Evolutionary conservation across 2,888 invertebrate species (phyloP).

Genomic region (Junonia oenone): DNA sequence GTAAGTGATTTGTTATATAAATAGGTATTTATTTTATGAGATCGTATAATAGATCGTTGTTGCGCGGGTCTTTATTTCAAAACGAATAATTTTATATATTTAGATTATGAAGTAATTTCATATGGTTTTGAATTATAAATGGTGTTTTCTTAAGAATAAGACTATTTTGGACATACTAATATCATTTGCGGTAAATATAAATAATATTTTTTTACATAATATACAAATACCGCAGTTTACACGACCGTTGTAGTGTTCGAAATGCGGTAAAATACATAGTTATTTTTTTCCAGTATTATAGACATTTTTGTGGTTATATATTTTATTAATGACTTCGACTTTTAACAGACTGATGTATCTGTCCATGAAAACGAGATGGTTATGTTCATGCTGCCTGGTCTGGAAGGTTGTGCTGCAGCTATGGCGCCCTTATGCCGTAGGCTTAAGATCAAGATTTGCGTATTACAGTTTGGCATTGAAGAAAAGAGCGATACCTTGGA

Average conservation of each 20-base stretch:
- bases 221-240: no score
- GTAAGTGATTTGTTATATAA: conserved; percentile 41
- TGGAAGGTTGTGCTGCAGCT: conserved; percentile 82
- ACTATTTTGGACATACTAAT: no score
- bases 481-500: conserved; percentile 58
- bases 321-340: neutral
- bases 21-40: conserved; percentile 19
- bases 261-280: no score
- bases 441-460: conserved; percentile 71
- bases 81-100: neutral
- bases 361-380: conserved; percentile 65
- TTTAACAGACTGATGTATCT: conserved; percentile 58
- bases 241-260: no score
- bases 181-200: no score
- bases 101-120: no score
- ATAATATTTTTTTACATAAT: no score
- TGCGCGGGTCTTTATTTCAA: neutral
- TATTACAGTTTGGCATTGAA: conserved; percentile 76
- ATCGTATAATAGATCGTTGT: neutral
- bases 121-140: no score
- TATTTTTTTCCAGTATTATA: no score
- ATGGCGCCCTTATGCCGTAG: conserved; percentile 73
- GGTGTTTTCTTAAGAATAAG: no score
- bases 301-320: no score
- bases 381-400: conserved; percentile 82